These are phyloP conservation scores for Iguana delicatissima DNA, from an alignment of 2,797 vertebrate genomes.

Conservation along the genomic window DNA sequence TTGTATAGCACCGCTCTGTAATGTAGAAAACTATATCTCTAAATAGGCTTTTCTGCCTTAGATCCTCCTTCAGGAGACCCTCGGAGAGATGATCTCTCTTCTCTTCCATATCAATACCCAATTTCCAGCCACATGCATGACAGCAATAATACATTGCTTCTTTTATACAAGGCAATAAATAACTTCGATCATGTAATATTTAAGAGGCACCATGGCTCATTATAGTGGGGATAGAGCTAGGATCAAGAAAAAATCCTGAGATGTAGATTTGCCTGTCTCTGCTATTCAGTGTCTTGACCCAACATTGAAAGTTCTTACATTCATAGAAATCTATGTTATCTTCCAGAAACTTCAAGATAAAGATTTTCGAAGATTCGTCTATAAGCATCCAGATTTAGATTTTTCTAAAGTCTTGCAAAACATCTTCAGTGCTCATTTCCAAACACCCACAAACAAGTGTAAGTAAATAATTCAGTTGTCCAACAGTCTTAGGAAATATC, in stretches of 20 bases:
- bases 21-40: slow-evolving; percentile 30
- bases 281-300: neutral
- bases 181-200: neutral
- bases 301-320: neutral
- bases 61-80: slow-evolving; percentile 28
- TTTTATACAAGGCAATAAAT: slow-evolving; percentile 30
- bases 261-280: neutral
- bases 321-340: slow-evolving; percentile 6
- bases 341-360: neutral
- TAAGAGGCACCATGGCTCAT: neutral
- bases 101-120: slow-evolving; percentile 16
- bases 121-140: slow-evolving; percentile 26
- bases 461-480: neutral
- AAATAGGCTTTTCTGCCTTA: slow-evolving; percentile 25
- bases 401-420: neutral
- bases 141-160: slow-evolving; percentile 22
- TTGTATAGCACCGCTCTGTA: slow-evolving; percentile 40
- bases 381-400: neutral
- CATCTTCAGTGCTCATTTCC: neutral
- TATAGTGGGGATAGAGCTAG: neutral
- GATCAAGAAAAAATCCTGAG: neutral
- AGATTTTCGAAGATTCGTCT: slow-evolving; percentile 3
- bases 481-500: neutral
- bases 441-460: neutral
- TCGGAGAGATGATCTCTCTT: slow-evolving; percentile 49